phyloP scores from a whole-genome alignment of 2,113 vertebrate species.

The Actenoides hombroni region DNA sequence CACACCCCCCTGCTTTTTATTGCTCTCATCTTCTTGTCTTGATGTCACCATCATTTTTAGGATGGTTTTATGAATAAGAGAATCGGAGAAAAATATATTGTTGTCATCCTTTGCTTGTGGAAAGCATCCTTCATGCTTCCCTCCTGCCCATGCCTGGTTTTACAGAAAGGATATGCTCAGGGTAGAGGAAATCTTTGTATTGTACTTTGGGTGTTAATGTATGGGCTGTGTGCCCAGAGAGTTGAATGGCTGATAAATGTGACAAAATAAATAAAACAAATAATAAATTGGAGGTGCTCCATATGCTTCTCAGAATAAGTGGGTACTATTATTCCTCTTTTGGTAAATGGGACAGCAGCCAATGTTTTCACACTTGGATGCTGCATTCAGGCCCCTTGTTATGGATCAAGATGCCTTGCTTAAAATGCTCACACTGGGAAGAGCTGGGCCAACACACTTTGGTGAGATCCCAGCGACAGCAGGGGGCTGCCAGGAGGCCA shows the following conservation, averaged over 20 bases:
- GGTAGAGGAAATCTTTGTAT: conserved; percentile 12
- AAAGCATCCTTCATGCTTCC: conserved; percentile 35
- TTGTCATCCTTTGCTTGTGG: conserved; percentile 2
- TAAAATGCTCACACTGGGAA: neutral
- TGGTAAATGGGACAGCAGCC: neutral
- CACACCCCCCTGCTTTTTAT: neutral
- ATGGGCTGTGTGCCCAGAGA: conserved; percentile 12
- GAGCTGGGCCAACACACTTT: neutral
- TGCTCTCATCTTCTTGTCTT: neutral
- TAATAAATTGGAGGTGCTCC: conserved; percentile 27
- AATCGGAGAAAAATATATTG: conserved; percentile 22
- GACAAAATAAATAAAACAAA: conserved; percentile 65
- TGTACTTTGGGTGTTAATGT: conserved; percentile 37
- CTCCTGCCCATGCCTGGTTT: neutral
- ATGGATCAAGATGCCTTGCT: neutral
- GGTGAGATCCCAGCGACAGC: neutral
- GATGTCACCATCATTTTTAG: conserved; percentile 24
- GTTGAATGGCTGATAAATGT: conserved; percentile 53
- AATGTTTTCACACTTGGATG: conserved; percentile 21
- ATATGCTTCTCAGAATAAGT: conserved; percentile 24
- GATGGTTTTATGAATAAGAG: conserved; percentile 16
- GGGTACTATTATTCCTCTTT: conserved; percentile 14
- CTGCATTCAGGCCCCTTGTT: neutral
- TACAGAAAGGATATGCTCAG: neutral
- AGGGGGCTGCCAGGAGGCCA: neutral